Evolutionary conservation across 2,113 vertebrate species (phyloP).

Genomic region (Regulus satrapa): DNA sequence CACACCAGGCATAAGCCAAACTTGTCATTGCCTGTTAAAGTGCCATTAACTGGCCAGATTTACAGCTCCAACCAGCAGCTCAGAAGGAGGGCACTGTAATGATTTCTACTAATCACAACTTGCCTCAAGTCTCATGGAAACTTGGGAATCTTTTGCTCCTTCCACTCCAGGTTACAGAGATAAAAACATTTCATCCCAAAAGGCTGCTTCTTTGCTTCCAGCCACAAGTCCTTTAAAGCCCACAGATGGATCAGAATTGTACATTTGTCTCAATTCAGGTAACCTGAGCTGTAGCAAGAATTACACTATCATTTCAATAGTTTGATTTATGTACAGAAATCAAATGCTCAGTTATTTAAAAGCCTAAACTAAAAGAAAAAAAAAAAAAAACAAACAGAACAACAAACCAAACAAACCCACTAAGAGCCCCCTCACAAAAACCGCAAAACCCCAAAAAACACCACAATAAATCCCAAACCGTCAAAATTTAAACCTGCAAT

Average conservation of each 20-base stretch:
- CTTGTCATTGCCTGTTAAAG: conserved; percentile 80
- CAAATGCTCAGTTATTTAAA: background rate
- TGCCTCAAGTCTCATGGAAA: background rate
- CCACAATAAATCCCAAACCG: background rate
- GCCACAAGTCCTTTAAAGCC: background rate
- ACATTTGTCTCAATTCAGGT: background rate
- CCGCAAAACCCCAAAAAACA: background rate
- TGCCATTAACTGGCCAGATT: conserved; percentile 81
- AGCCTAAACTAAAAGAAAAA: background rate
- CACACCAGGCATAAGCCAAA: conserved; percentile 75
- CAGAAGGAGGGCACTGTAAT: conserved; percentile 62
- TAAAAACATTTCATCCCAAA: background rate
- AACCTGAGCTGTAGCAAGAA: background rate
- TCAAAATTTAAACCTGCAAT: background rate
- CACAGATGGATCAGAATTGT: background rate
- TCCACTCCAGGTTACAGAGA: background rate
- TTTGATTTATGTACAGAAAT: background rate
- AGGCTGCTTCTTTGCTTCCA: background rate
- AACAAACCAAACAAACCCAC: background rate
- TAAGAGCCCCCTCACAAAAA: background rate
- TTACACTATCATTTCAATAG: background rate
- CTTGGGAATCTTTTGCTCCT: background rate
- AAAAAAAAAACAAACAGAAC: background rate
- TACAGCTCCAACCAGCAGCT: conserved; percentile 76
- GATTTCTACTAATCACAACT: conserved; percentile 40